Evolutionary conservation across 2,797 vertebrate genomes (phyloP).

Genomic region (Chaetodon trifasciatus): DNA sequence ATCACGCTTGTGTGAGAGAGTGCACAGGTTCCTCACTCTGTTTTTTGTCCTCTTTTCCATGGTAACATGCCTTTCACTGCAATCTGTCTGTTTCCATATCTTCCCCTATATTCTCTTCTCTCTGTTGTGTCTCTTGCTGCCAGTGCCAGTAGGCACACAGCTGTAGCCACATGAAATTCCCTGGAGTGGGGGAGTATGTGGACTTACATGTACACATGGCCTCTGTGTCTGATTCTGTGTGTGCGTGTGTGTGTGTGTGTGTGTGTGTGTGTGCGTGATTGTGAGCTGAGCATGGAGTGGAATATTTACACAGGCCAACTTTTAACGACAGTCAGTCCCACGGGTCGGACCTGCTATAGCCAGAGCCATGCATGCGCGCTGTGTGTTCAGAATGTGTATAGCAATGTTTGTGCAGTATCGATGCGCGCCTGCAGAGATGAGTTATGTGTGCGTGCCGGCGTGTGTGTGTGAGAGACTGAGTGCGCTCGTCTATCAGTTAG

Average conservation of each 20-base stretch:
- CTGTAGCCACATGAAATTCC: constrained; percentile 76
- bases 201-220: constrained; percentile 61
- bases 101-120: constrained; percentile 48
- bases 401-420: constrained; percentile 52
- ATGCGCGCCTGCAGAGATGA: constrained; percentile 35
- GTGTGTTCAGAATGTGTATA: constrained; percentile 42
- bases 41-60: constrained; percentile 55
- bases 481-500: constrained; percentile 61
- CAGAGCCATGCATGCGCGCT: constrained; percentile 19
- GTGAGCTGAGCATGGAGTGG: constrained; percentile 26
- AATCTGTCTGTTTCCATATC: constrained; percentile 60
- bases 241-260: constrained; percentile 40
- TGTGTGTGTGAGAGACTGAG: constrained; percentile 2
- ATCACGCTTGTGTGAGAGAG: constrained; percentile 49
- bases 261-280: constrained; percentile 41
- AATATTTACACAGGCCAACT: constrained; percentile 68
- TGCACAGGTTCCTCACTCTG: constrained; percentile 49
- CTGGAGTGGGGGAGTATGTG: constrained; percentile 64
- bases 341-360: constrained; percentile 52
- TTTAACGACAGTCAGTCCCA: constrained; percentile 70
- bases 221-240: constrained; percentile 39
- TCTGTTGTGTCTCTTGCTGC: constrained; percentile 62
- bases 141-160: constrained; percentile 75
- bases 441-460: constrained; percentile 15
- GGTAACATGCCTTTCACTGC: constrained; percentile 62